Evolutionary conservation across 2,113 vertebrate genomes (phyloP), one percentile per base, ranked within the genome.

Genomic region (Psilopsiagon aurifrons): DNA sequence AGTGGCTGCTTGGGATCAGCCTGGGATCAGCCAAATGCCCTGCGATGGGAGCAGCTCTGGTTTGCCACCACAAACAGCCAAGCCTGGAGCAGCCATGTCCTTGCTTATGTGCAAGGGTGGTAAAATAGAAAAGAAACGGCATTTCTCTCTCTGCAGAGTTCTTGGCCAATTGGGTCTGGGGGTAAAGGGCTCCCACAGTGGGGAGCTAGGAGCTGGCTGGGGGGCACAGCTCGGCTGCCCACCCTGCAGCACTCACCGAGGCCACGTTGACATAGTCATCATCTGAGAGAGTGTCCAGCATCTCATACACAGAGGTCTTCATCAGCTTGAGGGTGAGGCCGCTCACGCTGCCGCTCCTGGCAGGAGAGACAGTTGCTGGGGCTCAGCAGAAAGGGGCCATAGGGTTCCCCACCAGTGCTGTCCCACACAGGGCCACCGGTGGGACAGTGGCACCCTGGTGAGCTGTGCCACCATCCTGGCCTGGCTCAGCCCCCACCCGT

Each of bases 341-440:
- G 0, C 99, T 99, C 85, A 99, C 99, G 1, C 99, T 99, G 95
- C 99, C 99, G 2, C 99, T 99, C 98, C 99, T 99, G 93, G 66
- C 66, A 60, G 82, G 46, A 94, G 16, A 95, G 22, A 92, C 43
- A 16, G 29, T 23, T 67, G 31, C n/a, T 67, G 46, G 80, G 73
- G 44, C 64, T 94, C 3, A 2, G 68, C 77, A 63, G 73, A 0
- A 0, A 37, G 13, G 18, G 49, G 23, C 4, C 27, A 49, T 0
- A 2, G 52, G 52, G 68, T 5, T 62, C 37, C 46, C 35, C 1
- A 1, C 25, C 47, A 44, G 37, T 5, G 2, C 67, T 9, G 11
- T 51, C 35, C 46, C 57, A 39, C 13, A 2, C 33, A 35, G 0
- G 12, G 59, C 79, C 39, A 59, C 63, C 1, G 5, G 14, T 3